These are phyloP conservation scores for Atopsyche davidsoni DNA, from an alignment of 1,140 invertebrate species.

Conservation along the genomic window DNA sequence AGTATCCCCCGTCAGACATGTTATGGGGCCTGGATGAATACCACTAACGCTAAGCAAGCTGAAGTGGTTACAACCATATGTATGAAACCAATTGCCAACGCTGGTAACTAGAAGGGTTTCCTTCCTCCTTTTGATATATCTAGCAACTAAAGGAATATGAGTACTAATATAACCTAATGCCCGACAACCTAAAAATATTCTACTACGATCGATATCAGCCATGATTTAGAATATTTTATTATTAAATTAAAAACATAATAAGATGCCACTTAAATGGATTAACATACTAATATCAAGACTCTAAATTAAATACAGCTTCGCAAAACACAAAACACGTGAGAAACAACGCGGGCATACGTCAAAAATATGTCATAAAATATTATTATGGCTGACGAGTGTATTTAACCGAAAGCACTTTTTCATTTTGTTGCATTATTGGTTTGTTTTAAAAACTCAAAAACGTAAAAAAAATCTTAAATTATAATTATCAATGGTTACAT, in stretches of 20 bases:
- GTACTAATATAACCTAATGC: slow-evolving; percentile 92
- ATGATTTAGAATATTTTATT: slow-evolving; percentile 2
- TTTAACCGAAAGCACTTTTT: too few species aligned
- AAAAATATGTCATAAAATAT: too few species aligned
- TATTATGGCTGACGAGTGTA: too few species aligned
- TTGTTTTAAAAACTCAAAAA: too few species aligned
- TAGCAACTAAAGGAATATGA: slow-evolving; percentile 75
- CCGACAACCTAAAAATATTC: slow-evolving; percentile 76
- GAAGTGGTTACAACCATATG: slow-evolving; percentile 80
- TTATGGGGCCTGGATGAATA: slow-evolving; percentile 75
- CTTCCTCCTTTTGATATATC: slow-evolving; percentile 78
- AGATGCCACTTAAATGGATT: not conserved
- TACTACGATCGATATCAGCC: slow-evolving; percentile 48
- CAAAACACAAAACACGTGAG: too few species aligned
- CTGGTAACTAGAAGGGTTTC: slow-evolving; percentile 87
- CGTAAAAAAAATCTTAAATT: too few species aligned
- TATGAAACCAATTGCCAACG: slow-evolving; percentile 86
- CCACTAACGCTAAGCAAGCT: slow-evolving; percentile 77
- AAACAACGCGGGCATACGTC: slow-evolving; percentile 17
- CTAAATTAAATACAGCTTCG: too few species aligned
- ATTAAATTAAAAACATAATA: not conserved
- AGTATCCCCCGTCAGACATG: slow-evolving; percentile 70
- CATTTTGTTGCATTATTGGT: too few species aligned
- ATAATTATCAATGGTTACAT: too few species aligned
- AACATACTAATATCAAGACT: not conserved